Conservation (phyloP, 2,113 vertebrate species). For the Xenotilapia caudafasciata region DNA sequence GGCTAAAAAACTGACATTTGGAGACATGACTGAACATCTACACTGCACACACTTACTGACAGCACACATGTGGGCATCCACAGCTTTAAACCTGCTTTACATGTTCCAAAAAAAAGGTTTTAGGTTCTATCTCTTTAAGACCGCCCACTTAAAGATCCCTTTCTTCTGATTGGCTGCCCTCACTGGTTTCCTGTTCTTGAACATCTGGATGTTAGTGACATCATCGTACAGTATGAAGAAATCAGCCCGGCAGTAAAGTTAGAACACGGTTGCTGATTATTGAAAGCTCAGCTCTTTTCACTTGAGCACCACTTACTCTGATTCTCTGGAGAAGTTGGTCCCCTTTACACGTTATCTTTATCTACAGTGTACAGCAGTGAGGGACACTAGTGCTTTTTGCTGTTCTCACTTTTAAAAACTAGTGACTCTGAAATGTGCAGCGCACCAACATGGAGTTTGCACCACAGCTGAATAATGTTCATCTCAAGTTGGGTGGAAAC, state of each 20-base stretch:
- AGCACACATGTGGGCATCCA: background rate
- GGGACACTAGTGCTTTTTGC: accelerated
- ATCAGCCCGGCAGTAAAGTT: accelerated
- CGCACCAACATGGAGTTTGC: background rate
- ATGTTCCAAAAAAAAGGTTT: background rate
- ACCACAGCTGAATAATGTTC: background rate
- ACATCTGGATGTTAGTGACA: background rate
- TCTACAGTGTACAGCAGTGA: accelerated
- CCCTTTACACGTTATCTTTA: accelerated
- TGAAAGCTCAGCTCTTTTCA: background rate
- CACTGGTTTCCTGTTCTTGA: background rate
- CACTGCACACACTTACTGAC: background rate
- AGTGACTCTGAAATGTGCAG: background rate
- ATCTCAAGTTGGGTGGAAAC: background rate
- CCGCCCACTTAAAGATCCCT: background rate
- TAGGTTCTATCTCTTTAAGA: background rate
- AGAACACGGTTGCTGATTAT: accelerated
- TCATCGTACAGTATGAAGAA: accelerated
- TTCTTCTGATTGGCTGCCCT: background rate
- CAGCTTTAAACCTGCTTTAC: background rate
- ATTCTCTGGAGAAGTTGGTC: accelerated
- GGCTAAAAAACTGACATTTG: background rate
- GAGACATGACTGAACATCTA: background rate
- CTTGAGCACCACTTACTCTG: background rate
- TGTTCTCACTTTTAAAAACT: background rate